Conservation (phyloP, 2,113 vertebrate genomes). For the Pleuronectes platessa region DNA sequence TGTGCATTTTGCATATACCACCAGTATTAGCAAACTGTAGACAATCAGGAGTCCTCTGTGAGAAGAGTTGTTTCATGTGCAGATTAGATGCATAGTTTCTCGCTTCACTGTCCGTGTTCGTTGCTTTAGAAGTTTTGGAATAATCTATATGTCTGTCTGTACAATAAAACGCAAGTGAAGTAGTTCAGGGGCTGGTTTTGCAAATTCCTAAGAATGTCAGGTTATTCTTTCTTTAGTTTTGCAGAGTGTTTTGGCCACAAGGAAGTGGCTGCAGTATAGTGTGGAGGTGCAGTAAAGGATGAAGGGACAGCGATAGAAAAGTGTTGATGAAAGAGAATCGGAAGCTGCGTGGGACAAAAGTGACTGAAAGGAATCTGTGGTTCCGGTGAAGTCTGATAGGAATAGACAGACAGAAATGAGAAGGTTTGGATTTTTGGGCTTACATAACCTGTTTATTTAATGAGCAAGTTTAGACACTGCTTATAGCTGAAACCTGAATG, state of each 20-base stretch:
- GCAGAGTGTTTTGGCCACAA: constrained; percentile 12
- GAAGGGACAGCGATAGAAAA: constrained; percentile 14
- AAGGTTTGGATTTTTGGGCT: constrained; percentile 29
- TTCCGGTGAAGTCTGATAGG: constrained; percentile 27
- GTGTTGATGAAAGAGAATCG: constrained; percentile 14
- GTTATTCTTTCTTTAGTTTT: not conserved
- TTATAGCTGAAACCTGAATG: constrained; percentile 7
- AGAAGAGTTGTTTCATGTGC: constrained; percentile 46
- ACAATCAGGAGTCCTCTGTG: constrained; percentile 57
- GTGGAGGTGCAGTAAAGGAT: constrained; percentile 22
- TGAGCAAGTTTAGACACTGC: not conserved
- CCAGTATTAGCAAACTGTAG: constrained; percentile 76
- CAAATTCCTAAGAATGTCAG: constrained; percentile 19
- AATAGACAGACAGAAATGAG: constrained; percentile 2
- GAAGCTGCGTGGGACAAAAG: constrained; percentile 12
- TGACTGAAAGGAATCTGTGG: constrained; percentile 31
- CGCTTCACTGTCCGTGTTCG: constrained; percentile 56
- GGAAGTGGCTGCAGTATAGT: constrained; percentile 20
- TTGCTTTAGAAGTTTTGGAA: constrained; percentile 50
- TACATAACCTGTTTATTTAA: constrained; percentile 1
- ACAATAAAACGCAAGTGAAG: constrained; percentile 43
- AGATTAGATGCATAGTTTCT: constrained; percentile 56
- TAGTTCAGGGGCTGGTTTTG: constrained; percentile 23
- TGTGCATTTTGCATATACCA: constrained; percentile 70
- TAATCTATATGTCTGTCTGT: constrained; percentile 10